Evolutionary conservation across 1,140 invertebrate species (phyloP).

Genomic region (Amphibalanus amphitrite): DNA sequence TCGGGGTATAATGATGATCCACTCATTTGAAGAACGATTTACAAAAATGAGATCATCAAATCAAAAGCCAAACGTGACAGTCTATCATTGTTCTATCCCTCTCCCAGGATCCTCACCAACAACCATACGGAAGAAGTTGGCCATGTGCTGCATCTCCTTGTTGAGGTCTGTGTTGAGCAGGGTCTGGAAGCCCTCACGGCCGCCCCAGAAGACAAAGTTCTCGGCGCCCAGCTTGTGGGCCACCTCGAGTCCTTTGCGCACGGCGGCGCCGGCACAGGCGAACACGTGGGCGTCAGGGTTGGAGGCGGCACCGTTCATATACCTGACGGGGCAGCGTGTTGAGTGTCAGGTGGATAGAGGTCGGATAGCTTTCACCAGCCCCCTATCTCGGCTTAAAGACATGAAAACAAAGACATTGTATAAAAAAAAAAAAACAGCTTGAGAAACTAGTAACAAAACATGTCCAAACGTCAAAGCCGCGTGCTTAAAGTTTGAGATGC

Average conservation of each 20-base stretch:
- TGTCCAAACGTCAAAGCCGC: too few relatives aligned
- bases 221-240: constrained; percentile 40
- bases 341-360: too few relatives aligned
- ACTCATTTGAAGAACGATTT: too few relatives aligned
- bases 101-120: constrained; percentile 24
- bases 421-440: too few relatives aligned
- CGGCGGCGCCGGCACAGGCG: constrained; percentile 39
- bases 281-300: constrained; percentile 38
- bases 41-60: not conserved
- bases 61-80: not conserved
- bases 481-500: too few relatives aligned
- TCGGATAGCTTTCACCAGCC: too few relatives aligned
- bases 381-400: too few relatives aligned
- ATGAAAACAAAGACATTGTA: too few relatives aligned
- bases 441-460: too few relatives aligned
- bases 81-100: not conserved
- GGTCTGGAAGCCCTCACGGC: constrained; percentile 39
- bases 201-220: constrained; percentile 41
- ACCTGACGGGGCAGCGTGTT: constrained; percentile 25
- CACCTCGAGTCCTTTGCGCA: constrained; percentile 44
- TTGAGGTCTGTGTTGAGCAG: constrained; percentile 40
- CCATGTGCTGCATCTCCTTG: constrained; percentile 40
- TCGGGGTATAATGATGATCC: too few relatives aligned
- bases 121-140: constrained; percentile 40
- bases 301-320: constrained; percentile 39